phyloP scores from a whole-genome alignment of 2,113 vertebrate genomes.

The Catharus fuscescens region DNA sequence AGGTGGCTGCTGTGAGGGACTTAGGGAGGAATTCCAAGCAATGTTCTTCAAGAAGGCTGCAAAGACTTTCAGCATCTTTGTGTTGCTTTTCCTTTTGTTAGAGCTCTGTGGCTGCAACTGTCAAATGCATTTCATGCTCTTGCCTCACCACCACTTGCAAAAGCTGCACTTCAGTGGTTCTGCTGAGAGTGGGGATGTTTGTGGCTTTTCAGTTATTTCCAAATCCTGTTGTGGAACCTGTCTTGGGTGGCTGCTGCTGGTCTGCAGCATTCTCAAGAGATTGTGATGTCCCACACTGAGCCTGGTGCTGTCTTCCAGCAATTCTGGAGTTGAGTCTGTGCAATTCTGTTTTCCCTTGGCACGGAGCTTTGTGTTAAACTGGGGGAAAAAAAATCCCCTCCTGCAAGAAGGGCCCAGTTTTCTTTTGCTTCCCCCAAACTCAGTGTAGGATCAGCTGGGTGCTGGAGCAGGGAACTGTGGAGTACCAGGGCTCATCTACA shows the following conservation, averaged over 20 bases:
- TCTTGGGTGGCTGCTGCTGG: not conserved
- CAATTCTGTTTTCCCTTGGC: not conserved
- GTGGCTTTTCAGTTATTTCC: conserved; percentile 53
- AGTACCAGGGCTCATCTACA: not conserved
- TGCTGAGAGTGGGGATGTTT: not conserved
- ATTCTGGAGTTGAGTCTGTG: not conserved
- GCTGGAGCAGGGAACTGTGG: not conserved
- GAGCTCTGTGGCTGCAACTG: not conserved
- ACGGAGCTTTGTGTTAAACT: not conserved
- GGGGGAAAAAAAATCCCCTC: too few relatives aligned
- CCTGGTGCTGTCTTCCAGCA: not conserved
- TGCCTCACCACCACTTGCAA: not conserved
- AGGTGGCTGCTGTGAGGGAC: not conserved
- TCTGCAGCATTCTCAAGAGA: not conserved
- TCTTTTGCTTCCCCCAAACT: not conserved
- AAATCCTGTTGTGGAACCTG: not conserved
- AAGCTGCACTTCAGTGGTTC: not conserved
- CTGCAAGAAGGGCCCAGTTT: not conserved
- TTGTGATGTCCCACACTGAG: not conserved
- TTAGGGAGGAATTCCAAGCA: not conserved
- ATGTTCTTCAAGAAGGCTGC: not conserved
- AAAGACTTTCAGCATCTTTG: not conserved
- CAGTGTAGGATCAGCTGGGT: not conserved
- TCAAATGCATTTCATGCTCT: not conserved
- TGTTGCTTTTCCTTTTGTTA: not conserved